phyloP scores from a whole-genome alignment of 1,140 invertebrate species.

The Mactra quadrangularis region DNA sequence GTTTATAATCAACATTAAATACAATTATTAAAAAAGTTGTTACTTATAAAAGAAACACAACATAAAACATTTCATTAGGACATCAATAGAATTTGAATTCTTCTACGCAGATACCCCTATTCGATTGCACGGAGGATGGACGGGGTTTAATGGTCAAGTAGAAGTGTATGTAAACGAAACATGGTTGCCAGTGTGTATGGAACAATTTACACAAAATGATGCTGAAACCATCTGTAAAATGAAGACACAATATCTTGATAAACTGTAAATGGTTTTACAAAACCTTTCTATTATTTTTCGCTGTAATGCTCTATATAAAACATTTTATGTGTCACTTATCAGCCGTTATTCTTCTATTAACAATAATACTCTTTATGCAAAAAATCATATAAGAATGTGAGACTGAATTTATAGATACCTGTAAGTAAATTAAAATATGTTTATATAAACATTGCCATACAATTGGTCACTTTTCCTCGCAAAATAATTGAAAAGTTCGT shows the following conservation, averaged over 20 bases:
- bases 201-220: conserved; percentile 8
- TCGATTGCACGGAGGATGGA: conserved; percentile 22
- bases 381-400: too few relatives aligned
- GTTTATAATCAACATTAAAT: too few relatives aligned
- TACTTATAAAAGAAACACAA: too few relatives aligned
- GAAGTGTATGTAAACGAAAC: conserved; percentile 10
- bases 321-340: neutral
- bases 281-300: neutral
- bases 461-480: too few relatives aligned
- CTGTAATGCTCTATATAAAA: neutral
- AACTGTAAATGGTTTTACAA: neutral
- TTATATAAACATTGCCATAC: too few relatives aligned
- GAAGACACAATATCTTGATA: neutral
- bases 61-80: too few relatives aligned
- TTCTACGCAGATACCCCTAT: conserved; percentile 13
- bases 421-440: too few relatives aligned
- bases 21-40: too few relatives aligned
- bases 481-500: too few relatives aligned
- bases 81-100: too few relatives aligned
- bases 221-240: neutral
- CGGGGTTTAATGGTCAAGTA: neutral
- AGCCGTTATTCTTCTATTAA: neutral
- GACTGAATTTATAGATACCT: too few relatives aligned
- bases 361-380: too few relatives aligned
- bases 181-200: neutral